phyloP scores from a whole-genome alignment of 2,888 invertebrate species.

The Plebejus melissa region DNA sequence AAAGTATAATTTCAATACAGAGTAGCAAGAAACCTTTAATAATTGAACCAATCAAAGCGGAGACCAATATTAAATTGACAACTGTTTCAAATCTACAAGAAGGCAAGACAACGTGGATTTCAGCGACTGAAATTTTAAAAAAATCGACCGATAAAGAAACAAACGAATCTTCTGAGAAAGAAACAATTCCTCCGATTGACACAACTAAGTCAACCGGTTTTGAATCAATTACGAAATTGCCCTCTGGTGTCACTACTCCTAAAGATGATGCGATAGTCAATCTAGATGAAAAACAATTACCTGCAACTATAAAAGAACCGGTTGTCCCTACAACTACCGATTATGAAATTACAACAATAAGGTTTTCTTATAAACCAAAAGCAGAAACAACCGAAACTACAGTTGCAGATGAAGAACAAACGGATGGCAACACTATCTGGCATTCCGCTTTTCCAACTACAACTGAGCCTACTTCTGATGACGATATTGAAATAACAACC shows the following conservation, averaged over 20 bases:
- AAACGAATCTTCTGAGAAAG: slow-evolving; percentile 42
- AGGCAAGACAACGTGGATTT: slow-evolving; percentile 23
- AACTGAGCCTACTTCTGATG: slow-evolving; percentile 49
- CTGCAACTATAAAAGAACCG: slow-evolving; percentile 45
- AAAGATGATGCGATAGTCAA: slow-evolving; percentile 54
- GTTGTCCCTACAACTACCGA: slow-evolving; percentile 48
- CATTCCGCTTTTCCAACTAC: slow-evolving; percentile 56
- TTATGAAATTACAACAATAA: slow-evolving; percentile 69
- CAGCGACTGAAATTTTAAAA: slow-evolving; percentile 31
- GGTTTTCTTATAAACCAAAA: slow-evolving; percentile 65
- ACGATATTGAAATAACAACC: slow-evolving; percentile 61
- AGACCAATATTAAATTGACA: slow-evolving; percentile 14
- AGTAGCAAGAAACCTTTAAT: slow-evolving; percentile 49
- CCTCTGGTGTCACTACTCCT: slow-evolving; percentile 66
- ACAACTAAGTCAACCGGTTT: slow-evolving; percentile 61
- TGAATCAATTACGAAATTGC: slow-evolving; percentile 74
- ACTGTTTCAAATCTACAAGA: not conserved
- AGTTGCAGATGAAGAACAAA: slow-evolving; percentile 33
- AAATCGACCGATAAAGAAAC: slow-evolving; percentile 42
- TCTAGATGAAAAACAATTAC: slow-evolving; percentile 50
- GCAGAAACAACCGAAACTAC: slow-evolving; percentile 46
- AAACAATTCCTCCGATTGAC: slow-evolving; percentile 56
- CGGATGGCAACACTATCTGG: slow-evolving; percentile 50
- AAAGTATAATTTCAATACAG: slow-evolving; percentile 58
- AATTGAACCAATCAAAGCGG: slow-evolving; percentile 41